These are phyloP conservation scores for Drosophila kanekoi DNA, from an alignment of 2,888 invertebrate genomes.

Conservation along the genomic window DNA sequence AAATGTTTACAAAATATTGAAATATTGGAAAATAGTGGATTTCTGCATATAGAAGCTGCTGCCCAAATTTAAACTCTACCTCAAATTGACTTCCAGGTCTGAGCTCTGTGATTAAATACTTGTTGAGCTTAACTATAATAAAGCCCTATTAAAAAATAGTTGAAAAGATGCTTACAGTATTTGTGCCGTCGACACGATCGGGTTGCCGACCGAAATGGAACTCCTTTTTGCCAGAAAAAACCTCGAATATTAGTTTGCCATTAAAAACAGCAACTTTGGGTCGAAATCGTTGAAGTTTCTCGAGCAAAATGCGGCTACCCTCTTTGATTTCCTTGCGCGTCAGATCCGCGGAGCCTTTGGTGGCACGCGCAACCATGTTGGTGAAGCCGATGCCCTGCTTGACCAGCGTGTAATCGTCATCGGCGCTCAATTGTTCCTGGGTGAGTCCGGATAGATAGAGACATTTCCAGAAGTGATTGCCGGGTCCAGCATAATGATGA, in stretches of 20 bases:
- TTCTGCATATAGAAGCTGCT: too few species aligned
- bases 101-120: too few species aligned
- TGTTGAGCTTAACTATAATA: too few species aligned
- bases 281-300: slow-evolving; percentile 95
- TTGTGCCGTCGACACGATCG: slow-evolving; percentile 96
- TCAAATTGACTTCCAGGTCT: too few species aligned
- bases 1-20: too few species aligned
- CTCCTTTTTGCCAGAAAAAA: slow-evolving; percentile 98
- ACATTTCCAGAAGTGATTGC: slow-evolving; percentile 99
- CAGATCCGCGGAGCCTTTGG: slow-evolving; percentile 97
- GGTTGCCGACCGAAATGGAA: slow-evolving; percentile 98
- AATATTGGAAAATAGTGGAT: too few species aligned
- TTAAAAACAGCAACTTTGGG: slow-evolving; percentile 99
- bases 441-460: slow-evolving; percentile 97
- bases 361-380: slow-evolving; percentile 98
- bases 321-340: slow-evolving; percentile 97
- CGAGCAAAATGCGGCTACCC: slow-evolving; percentile 94
- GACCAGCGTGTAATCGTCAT: slow-evolving; percentile 96
- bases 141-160: background rate
- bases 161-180: slow-evolving; percentile 90
- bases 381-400: slow-evolving; percentile 99
- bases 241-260: slow-evolving; percentile 99
- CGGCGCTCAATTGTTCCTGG: slow-evolving; percentile 97
- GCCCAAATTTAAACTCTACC: too few species aligned
- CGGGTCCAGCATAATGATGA: slow-evolving; percentile 99